These are phyloP conservation scores for Istiophorus platypterus DNA, from an alignment of 2,113 vertebrate genomes.

Conservation along the genomic window DNA sequence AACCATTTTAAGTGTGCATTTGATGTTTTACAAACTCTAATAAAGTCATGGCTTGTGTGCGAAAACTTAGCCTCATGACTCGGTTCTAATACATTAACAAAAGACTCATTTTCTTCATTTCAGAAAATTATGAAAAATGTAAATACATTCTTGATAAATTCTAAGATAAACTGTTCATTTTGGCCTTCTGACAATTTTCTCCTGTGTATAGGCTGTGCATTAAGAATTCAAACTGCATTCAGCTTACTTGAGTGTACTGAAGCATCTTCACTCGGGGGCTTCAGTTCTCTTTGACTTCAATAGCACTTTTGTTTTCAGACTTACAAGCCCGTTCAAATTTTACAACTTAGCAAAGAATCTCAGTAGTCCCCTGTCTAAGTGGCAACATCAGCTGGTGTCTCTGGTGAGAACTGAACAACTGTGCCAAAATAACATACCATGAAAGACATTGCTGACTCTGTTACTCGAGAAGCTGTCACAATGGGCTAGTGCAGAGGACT, in stretches of 20 bases:
- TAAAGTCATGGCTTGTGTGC: neutral
- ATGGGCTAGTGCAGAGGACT: constrained; percentile 36
- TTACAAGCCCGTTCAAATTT: constrained; percentile 51
- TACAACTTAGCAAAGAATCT: constrained; percentile 39
- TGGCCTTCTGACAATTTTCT: neutral
- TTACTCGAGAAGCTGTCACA: constrained; percentile 55
- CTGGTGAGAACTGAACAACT: constrained; percentile 53
- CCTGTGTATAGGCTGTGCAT: neutral
- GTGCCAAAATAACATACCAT: constrained; percentile 66
- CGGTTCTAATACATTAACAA: neutral
- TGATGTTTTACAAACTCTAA: neutral
- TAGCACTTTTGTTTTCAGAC: constrained; percentile 40
- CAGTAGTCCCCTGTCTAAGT: constrained; percentile 43
- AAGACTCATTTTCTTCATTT: neutral
- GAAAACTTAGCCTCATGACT: neutral
- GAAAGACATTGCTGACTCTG: constrained; percentile 54
- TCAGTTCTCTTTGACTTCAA: constrained; percentile 33
- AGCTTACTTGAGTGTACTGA: constrained; percentile 6
- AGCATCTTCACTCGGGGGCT: constrained; percentile 10
- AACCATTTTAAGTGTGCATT: neutral
- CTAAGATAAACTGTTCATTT: neutral
- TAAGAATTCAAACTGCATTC: constrained; percentile 17
- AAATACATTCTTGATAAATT: neutral
- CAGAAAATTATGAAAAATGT: neutral
- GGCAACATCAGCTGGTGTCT: constrained; percentile 49